Evolutionary conservation across 2,113 vertebrate genomes (phyloP).

Genomic region (Gorsachius goisagi): DNA sequence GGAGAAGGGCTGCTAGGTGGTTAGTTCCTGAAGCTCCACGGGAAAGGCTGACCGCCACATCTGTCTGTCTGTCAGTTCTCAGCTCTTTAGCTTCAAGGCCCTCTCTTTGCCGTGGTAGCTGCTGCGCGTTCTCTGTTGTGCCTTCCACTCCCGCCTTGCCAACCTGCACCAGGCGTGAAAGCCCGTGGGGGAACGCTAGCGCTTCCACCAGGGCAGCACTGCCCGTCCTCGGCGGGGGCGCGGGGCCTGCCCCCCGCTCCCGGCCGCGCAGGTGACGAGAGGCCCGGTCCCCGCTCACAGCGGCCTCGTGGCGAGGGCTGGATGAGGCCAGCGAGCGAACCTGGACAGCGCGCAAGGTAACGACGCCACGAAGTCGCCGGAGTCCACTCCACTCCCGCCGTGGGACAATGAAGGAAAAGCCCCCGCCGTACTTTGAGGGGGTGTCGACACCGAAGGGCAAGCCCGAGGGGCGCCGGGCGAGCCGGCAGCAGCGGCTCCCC

Average conservation of each 20-base stretch:
- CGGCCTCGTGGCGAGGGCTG: rapidly evolving
- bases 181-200: background rate
- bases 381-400: too few relatives aligned
- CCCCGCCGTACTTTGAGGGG: background rate
- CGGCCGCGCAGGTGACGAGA: rapidly evolving
- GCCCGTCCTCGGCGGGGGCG: rapidly evolving
- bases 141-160: background rate
- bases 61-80: background rate
- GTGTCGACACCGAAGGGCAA: too few relatives aligned
- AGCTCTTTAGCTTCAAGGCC: background rate
- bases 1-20: background rate
- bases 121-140: rapidly evolving
- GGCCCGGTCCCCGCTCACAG: rapidly evolving
- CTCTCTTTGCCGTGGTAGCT: background rate
- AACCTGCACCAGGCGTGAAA: background rate
- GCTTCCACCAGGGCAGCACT: rapidly evolving
- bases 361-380: rapidly evolving
- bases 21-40: background rate
- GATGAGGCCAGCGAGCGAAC: rapidly evolving
- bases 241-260: rapidly evolving
- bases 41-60: too few relatives aligned
- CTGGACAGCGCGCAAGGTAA: rapidly evolving
- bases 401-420: too few relatives aligned
- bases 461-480: background rate
- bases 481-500: background rate